phyloP scores from a whole-genome alignment of 1,140 invertebrate genomes.

The Pantala flavescens region DNA sequence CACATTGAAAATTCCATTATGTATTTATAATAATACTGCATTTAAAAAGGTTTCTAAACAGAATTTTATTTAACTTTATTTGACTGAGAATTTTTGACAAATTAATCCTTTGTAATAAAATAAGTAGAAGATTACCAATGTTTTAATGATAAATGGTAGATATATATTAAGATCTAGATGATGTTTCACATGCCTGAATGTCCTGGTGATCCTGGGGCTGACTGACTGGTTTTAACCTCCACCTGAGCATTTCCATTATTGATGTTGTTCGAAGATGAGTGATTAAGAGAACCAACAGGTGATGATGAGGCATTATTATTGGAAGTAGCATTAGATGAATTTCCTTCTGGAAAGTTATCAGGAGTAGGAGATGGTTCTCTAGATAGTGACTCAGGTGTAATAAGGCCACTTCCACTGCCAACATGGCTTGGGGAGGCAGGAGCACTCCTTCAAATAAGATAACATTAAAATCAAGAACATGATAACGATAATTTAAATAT shows the following conservation, averaged over 20 bases:
- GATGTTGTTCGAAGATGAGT: slow-evolving; percentile 18
- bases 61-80: no score
- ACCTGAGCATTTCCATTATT: slow-evolving; percentile 21
- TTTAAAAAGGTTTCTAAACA: no score
- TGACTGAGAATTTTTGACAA: no score
- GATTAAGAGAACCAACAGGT: slow-evolving; percentile 14
- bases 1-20: no score
- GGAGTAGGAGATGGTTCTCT: slow-evolving; percentile 70
- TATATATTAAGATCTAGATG: no score
- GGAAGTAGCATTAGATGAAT: slow-evolving; percentile 19
- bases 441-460: slow-evolving; percentile 57
- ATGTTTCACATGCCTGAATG: slow-evolving; percentile 27
- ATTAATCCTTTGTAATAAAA: no score
- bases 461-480: slow-evolving; percentile 7
- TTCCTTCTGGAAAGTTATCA: slow-evolving; percentile 45
- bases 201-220: slow-evolving; percentile 57
- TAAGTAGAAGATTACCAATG: no score
- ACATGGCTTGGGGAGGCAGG: slow-evolving; percentile 88
- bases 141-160: no score
- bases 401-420: slow-evolving; percentile 60
- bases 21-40: no score
- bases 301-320: slow-evolving; percentile 19
- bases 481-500: no score
- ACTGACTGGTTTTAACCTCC: slow-evolving; percentile 48
- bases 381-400: slow-evolving; percentile 79